Conservation (phyloP, 2,888 invertebrate species). For the Chesias legatella region DNA sequence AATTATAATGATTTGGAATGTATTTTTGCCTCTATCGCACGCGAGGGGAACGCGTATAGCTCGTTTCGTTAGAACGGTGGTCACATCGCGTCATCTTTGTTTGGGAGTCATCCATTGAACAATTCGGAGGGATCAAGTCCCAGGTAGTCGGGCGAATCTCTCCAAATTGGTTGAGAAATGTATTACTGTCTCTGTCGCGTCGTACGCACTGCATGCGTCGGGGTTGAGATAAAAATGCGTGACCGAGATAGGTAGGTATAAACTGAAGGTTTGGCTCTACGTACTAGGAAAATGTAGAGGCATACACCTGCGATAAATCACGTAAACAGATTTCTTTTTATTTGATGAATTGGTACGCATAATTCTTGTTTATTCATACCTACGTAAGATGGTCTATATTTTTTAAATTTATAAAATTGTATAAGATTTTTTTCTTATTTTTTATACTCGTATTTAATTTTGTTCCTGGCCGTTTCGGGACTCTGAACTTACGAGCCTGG, state of each 20-base stretch:
- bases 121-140: constrained; percentile 47
- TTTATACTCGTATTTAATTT: too few species aligned
- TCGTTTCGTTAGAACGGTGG: constrained; percentile 47
- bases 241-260: constrained; percentile 39
- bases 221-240: constrained; percentile 38
- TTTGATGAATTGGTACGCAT: too few species aligned
- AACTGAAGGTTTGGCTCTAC: constrained; percentile 4
- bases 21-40: constrained; percentile 68
- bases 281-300: too few species aligned
- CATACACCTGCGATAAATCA: too few species aligned
- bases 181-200: constrained; percentile 59
- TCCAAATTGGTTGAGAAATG: constrained; percentile 67
- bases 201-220: constrained; percentile 31
- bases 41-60: constrained; percentile 30
- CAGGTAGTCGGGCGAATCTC: constrained; percentile 47
- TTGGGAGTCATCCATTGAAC: constrained; percentile 61
- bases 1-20: constrained; percentile 56
- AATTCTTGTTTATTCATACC: too few species aligned
- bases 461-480: too few species aligned
- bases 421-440: too few species aligned
- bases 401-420: too few species aligned
- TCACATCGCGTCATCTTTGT: constrained; percentile 73
- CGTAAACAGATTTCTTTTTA: too few species aligned
- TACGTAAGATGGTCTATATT: too few species aligned
- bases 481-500: too few species aligned